These are phyloP conservation scores for Prostheceraeus crozeri DNA, from an alignment of 2,888 invertebrate species.

Conservation along the genomic window DNA sequence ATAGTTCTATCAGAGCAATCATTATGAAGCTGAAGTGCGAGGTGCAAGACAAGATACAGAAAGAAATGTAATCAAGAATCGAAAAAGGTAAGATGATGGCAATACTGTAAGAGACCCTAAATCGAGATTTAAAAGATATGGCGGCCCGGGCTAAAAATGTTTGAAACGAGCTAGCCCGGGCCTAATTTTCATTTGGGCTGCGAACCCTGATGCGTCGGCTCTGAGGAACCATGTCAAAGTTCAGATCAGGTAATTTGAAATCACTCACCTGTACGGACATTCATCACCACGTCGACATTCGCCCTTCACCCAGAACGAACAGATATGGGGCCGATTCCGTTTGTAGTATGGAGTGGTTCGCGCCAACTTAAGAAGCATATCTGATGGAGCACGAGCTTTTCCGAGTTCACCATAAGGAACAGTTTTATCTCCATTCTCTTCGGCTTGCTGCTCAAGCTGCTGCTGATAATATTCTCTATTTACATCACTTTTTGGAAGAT, in stretches of 20 bases:
- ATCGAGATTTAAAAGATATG: no score
- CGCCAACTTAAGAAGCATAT: slow-evolving; percentile 76
- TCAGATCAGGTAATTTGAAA: slow-evolving; percentile 20
- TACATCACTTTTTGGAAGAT: slow-evolving; percentile 82
- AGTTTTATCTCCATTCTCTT: slow-evolving; percentile 28
- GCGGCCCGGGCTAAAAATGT: no score
- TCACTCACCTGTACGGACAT: slow-evolving; percentile 78
- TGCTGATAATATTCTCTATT: slow-evolving; percentile 90
- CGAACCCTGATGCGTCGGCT: no score
- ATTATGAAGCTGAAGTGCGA: no score
- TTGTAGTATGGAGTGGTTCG: slow-evolving; percentile 89
- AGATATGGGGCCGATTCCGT: slow-evolving; percentile 84
- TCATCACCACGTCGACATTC: slow-evolving; percentile 91
- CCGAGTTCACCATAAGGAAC: slow-evolving; percentile 35
- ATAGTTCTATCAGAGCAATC: no score
- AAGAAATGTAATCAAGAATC: no score
- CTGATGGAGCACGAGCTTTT: slow-evolving; percentile 49
- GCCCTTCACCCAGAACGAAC: slow-evolving; percentile 97
- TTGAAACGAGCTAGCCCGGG: no score
- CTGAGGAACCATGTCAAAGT: not conserved
- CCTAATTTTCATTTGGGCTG: no score
- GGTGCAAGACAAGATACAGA: no score
- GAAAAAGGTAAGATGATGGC: no score
- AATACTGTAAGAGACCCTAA: no score
- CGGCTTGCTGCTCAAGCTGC: slow-evolving; percentile 65